These are phyloP conservation scores for Geococcyx californianus DNA, from an alignment of 2,113 vertebrate genomes.

Conservation along the genomic window DNA sequence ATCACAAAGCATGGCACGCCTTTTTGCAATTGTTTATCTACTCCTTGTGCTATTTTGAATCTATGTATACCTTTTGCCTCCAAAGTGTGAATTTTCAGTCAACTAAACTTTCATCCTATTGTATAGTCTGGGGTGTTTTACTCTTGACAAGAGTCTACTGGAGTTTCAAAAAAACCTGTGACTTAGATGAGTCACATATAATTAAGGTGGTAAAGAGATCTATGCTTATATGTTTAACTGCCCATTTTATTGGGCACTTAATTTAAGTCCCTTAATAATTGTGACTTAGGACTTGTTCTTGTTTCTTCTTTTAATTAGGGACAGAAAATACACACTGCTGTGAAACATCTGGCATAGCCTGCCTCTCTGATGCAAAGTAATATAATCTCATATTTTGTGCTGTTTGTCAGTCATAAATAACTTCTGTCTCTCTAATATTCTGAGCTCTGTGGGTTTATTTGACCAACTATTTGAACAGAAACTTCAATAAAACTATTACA, in stretches of 20 bases:
- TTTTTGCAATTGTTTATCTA: neutral
- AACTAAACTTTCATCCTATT: neutral
- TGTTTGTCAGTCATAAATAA: neutral
- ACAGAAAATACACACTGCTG: neutral
- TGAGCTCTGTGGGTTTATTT: neutral
- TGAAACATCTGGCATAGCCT: slow-evolving; percentile 7
- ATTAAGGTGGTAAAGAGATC: slow-evolving; percentile 39
- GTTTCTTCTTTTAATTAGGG: slow-evolving; percentile 30
- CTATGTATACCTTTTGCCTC: neutral
- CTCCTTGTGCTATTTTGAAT: neutral
- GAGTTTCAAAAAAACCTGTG: neutral
- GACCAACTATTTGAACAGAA: neutral
- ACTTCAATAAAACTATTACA: neutral
- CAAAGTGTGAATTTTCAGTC: neutral
- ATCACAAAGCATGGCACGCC: neutral
- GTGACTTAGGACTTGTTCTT: neutral
- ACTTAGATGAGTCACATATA: slow-evolving; percentile 16
- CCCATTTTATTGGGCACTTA: slow-evolving; percentile 14
- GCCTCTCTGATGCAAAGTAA: neutral
- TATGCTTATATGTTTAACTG: slow-evolving; percentile 33
- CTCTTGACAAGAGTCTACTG: neutral
- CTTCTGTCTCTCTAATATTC: neutral
- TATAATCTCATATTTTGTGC: neutral
- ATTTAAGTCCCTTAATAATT: neutral
- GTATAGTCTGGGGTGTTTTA: neutral